These are phyloP conservation scores for Pterocles gutturalis DNA, from an alignment of 2,113 vertebrate species.

Conservation along the genomic window DNA sequence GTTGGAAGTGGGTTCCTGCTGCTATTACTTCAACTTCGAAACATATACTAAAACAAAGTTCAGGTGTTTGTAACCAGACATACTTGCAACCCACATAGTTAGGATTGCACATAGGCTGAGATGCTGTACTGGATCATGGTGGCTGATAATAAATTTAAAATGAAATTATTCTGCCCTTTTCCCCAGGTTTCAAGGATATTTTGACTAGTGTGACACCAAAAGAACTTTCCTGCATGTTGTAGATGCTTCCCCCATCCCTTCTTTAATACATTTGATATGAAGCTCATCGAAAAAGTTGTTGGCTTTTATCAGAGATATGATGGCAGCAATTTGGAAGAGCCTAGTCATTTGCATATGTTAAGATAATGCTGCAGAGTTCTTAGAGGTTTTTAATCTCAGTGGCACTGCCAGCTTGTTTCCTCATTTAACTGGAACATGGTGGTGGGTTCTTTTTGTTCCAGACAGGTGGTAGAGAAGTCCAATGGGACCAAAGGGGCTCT, in stretches of 20 bases:
- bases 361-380: neutral
- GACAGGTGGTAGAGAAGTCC: neutral
- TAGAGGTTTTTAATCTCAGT: neutral
- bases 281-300: neutral
- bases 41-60: neutral
- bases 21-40: neutral
- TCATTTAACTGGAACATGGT: neutral
- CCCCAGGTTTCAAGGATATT: neutral
- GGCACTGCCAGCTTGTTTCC: neutral
- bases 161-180: neutral
- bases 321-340: neutral
- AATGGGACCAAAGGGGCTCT: neutral
- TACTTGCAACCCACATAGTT: neutral
- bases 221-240: neutral
- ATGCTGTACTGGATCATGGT: neutral
- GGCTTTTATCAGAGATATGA: neutral
- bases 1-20: neutral
- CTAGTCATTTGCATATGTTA: neutral
- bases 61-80: neutral
- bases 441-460: neutral
- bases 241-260: neutral
- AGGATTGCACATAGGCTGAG: neutral
- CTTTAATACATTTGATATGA: neutral
- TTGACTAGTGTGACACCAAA: neutral
- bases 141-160: neutral